phyloP scores from a whole-genome alignment of 37 sponge, comb jelly and placozoan species.

The Geodia barretti region DNA sequence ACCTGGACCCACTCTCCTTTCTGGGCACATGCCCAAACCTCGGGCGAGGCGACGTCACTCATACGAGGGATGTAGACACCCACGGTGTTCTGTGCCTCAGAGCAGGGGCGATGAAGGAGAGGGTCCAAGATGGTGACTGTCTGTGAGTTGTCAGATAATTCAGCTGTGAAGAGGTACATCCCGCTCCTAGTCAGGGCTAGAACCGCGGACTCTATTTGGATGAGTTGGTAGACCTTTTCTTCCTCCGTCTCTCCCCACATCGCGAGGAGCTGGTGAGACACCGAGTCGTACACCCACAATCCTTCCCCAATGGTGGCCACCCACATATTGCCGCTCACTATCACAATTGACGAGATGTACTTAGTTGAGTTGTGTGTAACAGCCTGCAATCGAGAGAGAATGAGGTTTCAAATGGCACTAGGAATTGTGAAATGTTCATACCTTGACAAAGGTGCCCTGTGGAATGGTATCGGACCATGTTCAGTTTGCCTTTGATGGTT shows the following conservation, averaged over 20 bases:
- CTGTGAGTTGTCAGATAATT: neutral
- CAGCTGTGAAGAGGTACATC: slow-evolving; percentile 20
- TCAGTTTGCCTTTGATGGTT: slow-evolving; percentile 42
- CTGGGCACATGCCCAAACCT: slow-evolving; percentile 44
- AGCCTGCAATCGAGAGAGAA: neutral
- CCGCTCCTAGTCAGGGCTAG: slow-evolving; percentile 32
- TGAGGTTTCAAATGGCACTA: neutral
- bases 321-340: slow-evolving; percentile 27
- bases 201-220: neutral
- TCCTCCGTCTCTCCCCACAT: slow-evolving; percentile 20
- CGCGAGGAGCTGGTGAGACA: neutral
- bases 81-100: neutral
- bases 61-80: slow-evolving; percentile 24
- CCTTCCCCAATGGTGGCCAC: slow-evolving; percentile 36
- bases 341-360: slow-evolving; percentile 14
- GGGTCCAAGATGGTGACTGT: neutral
- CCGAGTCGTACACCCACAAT: slow-evolving; percentile 18
- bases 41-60: neutral
- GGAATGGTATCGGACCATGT: slow-evolving; percentile 34
- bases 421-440: neutral
- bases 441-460: slow-evolving; percentile 15
- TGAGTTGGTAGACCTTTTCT: slow-evolving; percentile 12
- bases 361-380: neutral
- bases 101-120: neutral
- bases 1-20: slow-evolving; percentile 2